Conservation (phyloP, 2,113 vertebrate species). For the Tragulus kanchil region DNA sequence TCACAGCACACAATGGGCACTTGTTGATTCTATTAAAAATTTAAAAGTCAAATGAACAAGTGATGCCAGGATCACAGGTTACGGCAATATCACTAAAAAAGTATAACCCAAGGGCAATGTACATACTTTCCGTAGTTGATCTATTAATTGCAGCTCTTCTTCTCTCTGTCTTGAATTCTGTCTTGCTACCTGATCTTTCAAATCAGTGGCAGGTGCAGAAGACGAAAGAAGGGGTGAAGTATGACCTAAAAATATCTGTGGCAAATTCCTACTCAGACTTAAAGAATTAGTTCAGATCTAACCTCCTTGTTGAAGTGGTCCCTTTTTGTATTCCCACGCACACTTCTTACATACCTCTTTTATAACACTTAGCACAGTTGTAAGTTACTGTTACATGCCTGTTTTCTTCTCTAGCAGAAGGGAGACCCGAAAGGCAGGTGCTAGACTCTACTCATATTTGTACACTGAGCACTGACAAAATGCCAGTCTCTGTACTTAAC, state of each 20-base stretch:
- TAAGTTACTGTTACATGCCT: neutral
- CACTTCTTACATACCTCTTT: neutral
- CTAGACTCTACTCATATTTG: neutral
- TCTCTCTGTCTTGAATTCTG: slow-evolving; percentile 87
- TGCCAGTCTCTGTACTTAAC: neutral
- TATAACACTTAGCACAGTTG: neutral
- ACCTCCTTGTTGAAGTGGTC: neutral
- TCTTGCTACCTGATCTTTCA: slow-evolving; percentile 77
- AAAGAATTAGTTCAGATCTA: slow-evolving; percentile 4
- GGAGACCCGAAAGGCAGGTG: neutral
- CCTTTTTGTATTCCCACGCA: neutral
- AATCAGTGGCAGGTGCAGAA: slow-evolving; percentile 80
- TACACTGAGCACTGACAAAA: neutral
- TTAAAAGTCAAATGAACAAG: neutral
- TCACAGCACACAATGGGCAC: neutral
- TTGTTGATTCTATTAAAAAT: slow-evolving; percentile 31
- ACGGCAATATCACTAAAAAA: neutral
- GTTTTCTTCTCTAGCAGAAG: slow-evolving; percentile 20
- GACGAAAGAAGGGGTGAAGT: slow-evolving; percentile 79
- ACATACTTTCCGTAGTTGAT: slow-evolving; percentile 95
- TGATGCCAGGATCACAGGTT: neutral
- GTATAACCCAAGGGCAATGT: neutral
- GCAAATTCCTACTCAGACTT: slow-evolving; percentile 4
- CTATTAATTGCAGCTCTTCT: slow-evolving; percentile 90
- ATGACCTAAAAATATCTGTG: slow-evolving; percentile 79